phyloP scores from a whole-genome alignment of 1,140 invertebrate species.

The Tetramorium simillimum region DNA sequence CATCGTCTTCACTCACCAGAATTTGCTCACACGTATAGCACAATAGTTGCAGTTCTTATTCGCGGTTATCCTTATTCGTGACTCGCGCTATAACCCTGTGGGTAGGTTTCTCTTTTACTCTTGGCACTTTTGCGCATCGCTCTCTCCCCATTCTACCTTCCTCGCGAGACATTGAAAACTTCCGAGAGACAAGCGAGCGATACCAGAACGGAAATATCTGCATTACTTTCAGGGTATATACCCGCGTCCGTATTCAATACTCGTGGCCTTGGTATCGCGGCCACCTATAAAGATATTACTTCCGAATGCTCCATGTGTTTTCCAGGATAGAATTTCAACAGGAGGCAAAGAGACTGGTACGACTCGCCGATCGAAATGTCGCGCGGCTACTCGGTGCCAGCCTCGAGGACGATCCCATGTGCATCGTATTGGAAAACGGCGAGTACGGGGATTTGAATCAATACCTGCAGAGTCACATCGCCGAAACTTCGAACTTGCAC shows the following conservation, averaged over 20 bases:
- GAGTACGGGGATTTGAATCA: constrained; percentile 91
- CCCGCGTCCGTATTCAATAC: constrained; percentile 47
- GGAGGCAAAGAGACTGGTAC: constrained; percentile 91
- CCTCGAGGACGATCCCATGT: constrained; percentile 90
- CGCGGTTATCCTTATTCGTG: constrained; percentile 27
- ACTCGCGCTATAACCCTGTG: background rate
- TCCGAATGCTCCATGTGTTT: constrained; percentile 69
- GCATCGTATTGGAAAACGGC: constrained; percentile 89
- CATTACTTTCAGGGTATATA: constrained; percentile 51
- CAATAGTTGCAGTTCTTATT: constrained; percentile 1
- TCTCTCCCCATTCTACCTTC: background rate
- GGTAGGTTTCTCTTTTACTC: background rate
- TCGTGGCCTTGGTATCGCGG: background rate
- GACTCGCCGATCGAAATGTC: constrained; percentile 92
- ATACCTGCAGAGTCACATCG: constrained; percentile 91
- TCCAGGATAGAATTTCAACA: constrained; percentile 87
- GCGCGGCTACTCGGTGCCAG: constrained; percentile 92
- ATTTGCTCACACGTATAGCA: constrained; percentile 1
- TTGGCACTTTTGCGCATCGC: background rate
- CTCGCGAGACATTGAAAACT: background rate
- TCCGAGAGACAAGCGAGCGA: background rate
- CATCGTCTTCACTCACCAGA: background rate
- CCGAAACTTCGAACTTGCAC: constrained; percentile 88
- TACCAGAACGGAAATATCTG: constrained; percentile 19
- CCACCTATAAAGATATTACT: constrained; percentile 74